Base-by-base conservation (phyloP, 2,888 invertebrate genomes). In the Lottia scabra region DNA sequence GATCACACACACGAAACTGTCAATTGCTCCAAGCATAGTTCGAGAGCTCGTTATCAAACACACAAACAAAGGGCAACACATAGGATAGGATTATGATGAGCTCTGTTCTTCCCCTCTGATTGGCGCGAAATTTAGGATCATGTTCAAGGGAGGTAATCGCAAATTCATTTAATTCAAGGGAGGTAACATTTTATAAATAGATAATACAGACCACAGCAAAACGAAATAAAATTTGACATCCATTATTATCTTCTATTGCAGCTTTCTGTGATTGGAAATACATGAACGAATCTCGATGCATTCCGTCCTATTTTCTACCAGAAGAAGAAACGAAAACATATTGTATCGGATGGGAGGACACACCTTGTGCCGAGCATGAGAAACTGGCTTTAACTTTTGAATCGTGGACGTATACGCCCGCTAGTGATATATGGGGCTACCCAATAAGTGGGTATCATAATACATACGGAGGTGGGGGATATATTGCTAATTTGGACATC, bases 281-380 rank as follows among this genome's bases (percentile, higher is more conserved):
- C 16, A 23, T 56, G 19, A 23, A 23, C 23, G 23, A 56, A 19
- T 23, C 19, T n/a, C 16, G 15, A 8, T 74, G 74, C 16, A 67
- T 65, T 38, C 74, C 71, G 44, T 65, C 30, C 1, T 74, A 74
- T 44, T n/a, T 23, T 12, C 26, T 71, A 5, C 13, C 56, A 56
- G 23, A 23, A 56, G 56, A 56, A 56, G 56, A 56, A 12, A 56
- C 56, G 10, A 13, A 6, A 19, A 56, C 23, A 8, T 56, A 56
- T 19, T 56, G 56, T 56, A 56, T 56, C 10, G 56, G 56, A 10
- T 56, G 56, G 56, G 10, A 19, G 23, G 19, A 15, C 0, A 38
- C 56, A 6, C 56, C 56, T 56, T 56, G 56, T 56, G 19, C 56
- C 56, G 56, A 56, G 12, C 23, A 23, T 19, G 56, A 56, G 19